Conservation (phyloP, 1,140 invertebrate species). For the Pogonomyrmex barbatus region DNA sequence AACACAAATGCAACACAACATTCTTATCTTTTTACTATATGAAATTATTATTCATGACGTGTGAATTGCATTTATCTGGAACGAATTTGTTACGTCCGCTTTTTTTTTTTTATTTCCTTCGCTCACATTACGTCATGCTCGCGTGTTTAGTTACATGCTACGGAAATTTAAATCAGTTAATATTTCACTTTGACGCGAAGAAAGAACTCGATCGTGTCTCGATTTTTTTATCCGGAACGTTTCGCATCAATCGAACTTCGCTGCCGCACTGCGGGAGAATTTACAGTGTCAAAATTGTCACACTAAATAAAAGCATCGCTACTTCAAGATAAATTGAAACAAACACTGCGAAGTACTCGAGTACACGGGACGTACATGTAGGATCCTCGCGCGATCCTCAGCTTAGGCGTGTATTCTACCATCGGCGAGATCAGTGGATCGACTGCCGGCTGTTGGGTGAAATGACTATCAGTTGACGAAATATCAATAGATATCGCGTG, state of each 20-base stretch:
- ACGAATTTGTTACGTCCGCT: neutral
- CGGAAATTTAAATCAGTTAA: neutral
- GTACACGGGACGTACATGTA: neutral
- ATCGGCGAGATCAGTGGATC: neutral
- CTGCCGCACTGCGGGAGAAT: neutral
- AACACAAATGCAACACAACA: neutral
- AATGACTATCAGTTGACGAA: neutral
- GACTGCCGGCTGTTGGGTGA: neutral
- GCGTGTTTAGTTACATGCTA: neutral
- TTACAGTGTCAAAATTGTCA: neutral
- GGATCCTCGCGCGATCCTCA: too few relatives aligned
- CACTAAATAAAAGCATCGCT: neutral
- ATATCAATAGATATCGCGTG: too few relatives aligned
- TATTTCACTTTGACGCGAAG: neutral
- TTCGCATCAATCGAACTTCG: neutral
- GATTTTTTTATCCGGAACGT: neutral
- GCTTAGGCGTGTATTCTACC: neutral
- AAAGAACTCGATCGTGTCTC: neutral
- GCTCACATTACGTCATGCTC: neutral
- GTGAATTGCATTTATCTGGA: too few relatives aligned
- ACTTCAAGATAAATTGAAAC: neutral
- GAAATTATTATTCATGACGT: slow-evolving; percentile 6
- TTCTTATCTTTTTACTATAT: neutral
- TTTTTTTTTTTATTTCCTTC: too few relatives aligned
- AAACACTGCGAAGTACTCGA: neutral